Percentiles rank a stretch among this genome's conserved stretches.
These are phyloP conservation scores for Triplophysa dalaica DNA, from an alignment of 2,113 vertebrate species.

Conservation along the genomic window DNA sequence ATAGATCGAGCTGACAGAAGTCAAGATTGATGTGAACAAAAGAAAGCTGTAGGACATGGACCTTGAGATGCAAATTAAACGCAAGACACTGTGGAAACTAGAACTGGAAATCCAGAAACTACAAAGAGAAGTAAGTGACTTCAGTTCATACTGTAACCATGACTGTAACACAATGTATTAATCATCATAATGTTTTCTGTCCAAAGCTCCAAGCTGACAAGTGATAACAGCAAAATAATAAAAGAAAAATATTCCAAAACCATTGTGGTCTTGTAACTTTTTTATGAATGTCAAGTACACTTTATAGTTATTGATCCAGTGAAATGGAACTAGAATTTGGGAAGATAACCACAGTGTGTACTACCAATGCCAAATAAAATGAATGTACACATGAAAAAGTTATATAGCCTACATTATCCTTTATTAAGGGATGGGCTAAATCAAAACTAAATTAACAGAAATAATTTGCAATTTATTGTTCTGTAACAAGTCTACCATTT, in stretches of 20 bases:
- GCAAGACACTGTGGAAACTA: constrained; percentile 21
- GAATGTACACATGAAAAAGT: too few species aligned
- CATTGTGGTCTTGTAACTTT: constrained; percentile 19
- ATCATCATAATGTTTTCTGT: neutral
- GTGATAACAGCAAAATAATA: constrained; percentile 3
- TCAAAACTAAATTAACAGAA: constrained; percentile 19
- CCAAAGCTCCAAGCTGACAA: constrained; percentile 14
- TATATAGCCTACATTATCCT: neutral
- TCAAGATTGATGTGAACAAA: neutral
- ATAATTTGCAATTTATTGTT: constrained; percentile 12
- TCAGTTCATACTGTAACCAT: constrained; percentile 22
- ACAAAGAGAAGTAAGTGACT: constrained; percentile 28
- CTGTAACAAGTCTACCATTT: constrained; percentile 20
- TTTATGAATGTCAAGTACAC: constrained; percentile 16
- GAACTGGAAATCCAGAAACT: constrained; percentile 27
- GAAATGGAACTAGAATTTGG: neutral
- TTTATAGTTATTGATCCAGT: constrained; percentile 1
- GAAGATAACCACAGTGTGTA: too few species aligned
- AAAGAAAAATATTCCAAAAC: neutral
- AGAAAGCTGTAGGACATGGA: constrained; percentile 20
- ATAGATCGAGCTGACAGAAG: constrained; percentile 8
- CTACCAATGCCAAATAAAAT: too few species aligned
- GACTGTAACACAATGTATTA: constrained; percentile 21
- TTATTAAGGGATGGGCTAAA: constrained; percentile 8
- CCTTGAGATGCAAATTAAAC: constrained; percentile 24